Percentiles rank a stretch among this genome's conserved stretches.
Evolutionary conservation across 2,797 vertebrate species (phyloP).

Genomic region (Galagoides demidoff): DNA sequence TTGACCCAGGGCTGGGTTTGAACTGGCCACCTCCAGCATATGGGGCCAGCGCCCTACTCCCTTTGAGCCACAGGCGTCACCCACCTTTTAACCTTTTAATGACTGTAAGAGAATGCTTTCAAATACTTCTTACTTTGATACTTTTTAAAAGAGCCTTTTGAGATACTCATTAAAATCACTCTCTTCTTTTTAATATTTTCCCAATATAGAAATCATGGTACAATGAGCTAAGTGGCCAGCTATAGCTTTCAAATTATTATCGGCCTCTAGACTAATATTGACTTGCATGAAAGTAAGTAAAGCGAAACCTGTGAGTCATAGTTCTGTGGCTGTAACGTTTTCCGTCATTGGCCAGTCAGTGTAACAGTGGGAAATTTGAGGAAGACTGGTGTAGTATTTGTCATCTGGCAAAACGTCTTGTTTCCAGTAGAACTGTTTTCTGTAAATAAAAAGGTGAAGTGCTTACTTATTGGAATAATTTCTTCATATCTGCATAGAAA

Average conservation of each 20-base stretch:
- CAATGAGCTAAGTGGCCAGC: not conserved
- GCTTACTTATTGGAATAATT: conserved; percentile 22
- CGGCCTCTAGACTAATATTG: conserved; percentile 34
- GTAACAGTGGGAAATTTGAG: not conserved
- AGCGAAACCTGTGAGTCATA: not conserved
- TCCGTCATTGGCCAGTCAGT: not conserved
- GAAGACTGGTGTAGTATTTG: conserved; percentile 22
- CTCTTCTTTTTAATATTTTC: not conserved
- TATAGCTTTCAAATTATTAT: conserved; percentile 34
- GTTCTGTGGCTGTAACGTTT: conserved; percentile 32
- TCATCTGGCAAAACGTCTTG: conserved; percentile 27
- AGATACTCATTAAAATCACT: not conserved
- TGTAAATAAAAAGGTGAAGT: conserved; percentile 17
- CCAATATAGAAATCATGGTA: conserved; percentile 11
- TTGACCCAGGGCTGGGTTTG: too few species aligned
- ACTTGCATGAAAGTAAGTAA: conserved; percentile 19
- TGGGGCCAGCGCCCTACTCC: too few species aligned
- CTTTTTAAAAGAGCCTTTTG: conserved; percentile 15
- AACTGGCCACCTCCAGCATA: too few species aligned
- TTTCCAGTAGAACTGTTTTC: conserved; percentile 10
- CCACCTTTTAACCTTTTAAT: conserved; percentile 37
- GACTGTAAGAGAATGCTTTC: conserved; percentile 3
- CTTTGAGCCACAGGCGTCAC: too few species aligned
- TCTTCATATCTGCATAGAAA: conserved; percentile 44
- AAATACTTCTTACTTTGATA: conserved; percentile 9